Evolutionary conservation across 1,140 invertebrate genomes (phyloP).

Genomic region (Andricus grossulariae): DNA sequence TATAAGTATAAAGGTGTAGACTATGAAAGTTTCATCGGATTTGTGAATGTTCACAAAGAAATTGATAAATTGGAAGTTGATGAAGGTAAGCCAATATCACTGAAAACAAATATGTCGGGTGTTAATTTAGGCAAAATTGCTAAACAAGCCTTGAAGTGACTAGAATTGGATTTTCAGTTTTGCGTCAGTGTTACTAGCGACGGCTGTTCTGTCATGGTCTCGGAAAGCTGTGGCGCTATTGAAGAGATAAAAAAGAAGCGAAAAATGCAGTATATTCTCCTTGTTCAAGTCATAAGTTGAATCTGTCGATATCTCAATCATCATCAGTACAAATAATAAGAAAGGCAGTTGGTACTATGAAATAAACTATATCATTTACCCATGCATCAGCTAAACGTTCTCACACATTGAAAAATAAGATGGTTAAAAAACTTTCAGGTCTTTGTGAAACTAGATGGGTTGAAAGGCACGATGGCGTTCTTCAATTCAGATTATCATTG

Average conservation of each 20-base stretch:
- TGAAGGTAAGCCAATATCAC: neutral
- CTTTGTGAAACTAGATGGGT: slow-evolving; percentile 42
- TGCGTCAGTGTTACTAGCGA: slow-evolving; percentile 53
- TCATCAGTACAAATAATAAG: slow-evolving; percentile 42
- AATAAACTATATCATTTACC: slow-evolving; percentile 51
- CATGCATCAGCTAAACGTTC: slow-evolving; percentile 41
- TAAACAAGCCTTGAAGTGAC: slow-evolving; percentile 39
- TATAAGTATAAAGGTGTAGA: neutral
- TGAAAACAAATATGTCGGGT: slow-evolving; percentile 4
- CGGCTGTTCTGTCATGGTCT: slow-evolving; percentile 48
- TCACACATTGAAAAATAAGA: neutral
- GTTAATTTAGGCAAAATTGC: slow-evolving; percentile 42
- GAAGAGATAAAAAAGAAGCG: slow-evolving; percentile 44
- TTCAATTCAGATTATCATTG: slow-evolving; percentile 32
- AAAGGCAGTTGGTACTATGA: slow-evolving; percentile 51
- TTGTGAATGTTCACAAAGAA: no score
- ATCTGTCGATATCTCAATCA: slow-evolving; percentile 52
- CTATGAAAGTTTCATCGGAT: no score
- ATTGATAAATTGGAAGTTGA: neutral
- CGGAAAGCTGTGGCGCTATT: slow-evolving; percentile 46
- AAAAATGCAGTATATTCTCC: slow-evolving; percentile 49
- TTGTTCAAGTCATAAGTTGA: slow-evolving; percentile 55
- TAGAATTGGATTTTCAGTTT: slow-evolving; percentile 40
- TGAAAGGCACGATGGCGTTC: slow-evolving; percentile 36
- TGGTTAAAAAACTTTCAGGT: slow-evolving; percentile 27